Evolutionary conservation across 2,797 vertebrate genomes (phyloP), one percentile per base, ranked within the genome.

Genomic region (Orestias chungarensis): DNA sequence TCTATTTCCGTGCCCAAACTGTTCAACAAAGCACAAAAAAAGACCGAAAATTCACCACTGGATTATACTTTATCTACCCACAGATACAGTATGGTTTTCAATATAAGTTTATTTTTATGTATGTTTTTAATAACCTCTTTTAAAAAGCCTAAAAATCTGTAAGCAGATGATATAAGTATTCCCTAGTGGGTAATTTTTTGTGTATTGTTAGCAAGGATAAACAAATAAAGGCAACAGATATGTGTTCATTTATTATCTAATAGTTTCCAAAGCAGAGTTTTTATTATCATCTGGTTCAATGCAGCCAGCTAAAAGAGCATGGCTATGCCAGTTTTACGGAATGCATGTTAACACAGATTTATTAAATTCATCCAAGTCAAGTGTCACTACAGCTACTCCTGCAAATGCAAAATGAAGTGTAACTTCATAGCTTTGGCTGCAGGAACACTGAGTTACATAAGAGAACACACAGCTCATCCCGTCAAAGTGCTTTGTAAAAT

Each of bases 401-500:
- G 79, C 68, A 81, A 74, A 79, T 68, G 71, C 68, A 74, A 78
- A 73, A 85, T 75, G 75, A 84, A 66, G 78, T 71, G 55, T 79
- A 71, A 74, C 76, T 62, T 70, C 80, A 73, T 59, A 79, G 75
- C 40, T 20, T 54, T 49, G 33, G 49, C 55, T 76, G 71, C 78
- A 47, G 76, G 54, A 78, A 31, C 54, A 65, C 72, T 73, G 55
- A 23, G 2, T 76, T 68, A 79, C 20, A 2, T 81, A 78, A 83
- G 55, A 79, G 69, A 81, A 75, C 40, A 49, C 85, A 68, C 61
- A 83, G 71, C 73, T 86, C 50, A 71, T 82, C 76, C 80, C 68
- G 81, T 70, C 83, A 92, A 92, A 93, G 91, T 92, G 90, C 90
- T 89, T 89, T 73, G 71, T 86, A 85, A 90, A 90, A 88, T 88